Base-by-base conservation (phyloP, 64 coral and sea anemone species). In the Pocillopora verrucosa region DNA sequence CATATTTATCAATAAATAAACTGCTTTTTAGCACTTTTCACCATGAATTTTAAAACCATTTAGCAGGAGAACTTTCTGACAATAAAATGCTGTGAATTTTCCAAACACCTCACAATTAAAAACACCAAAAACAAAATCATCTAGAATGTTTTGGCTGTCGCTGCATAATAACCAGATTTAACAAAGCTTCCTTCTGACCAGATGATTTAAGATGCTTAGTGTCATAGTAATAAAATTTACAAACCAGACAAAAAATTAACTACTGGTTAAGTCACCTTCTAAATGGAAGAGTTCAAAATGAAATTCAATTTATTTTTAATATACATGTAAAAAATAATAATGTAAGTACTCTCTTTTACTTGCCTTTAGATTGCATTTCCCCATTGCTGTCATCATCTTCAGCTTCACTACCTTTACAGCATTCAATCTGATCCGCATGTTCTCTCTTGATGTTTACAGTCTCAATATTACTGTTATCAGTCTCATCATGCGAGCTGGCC, bases 361-460 rank as follows among this genome's bases (percentile, higher is more conserved):
- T 22, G 79, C 90, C 76, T 80, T 67, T 69, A 45, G 13, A 56
- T 61, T 81, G 82, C 15, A 58, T 22, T 5, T 59, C 58, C 77
- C 72, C 68, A 56, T 38, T 61, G 25, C 59, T 38, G 15, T 70
- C 64, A 59, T 10, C 56, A 20, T 87, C 87, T 5, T 92, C 90
- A 73, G 80, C 64, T 60, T 57, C 88, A 70, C 56, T 65, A 11
- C 76, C 79, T 12, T 96, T 86, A 82, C 91, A 83, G 20, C 76
- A 83, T 45, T 96, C 94, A 45, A 36, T 75, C 34, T 36, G 61
- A 35, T 94, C 93, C 14, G 58, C 41, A 17, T 96, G 91, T 75
- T 96, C 94, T 81, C 65, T 89, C 77, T 96, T 96, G 10, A 96
- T 79, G 61, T 61, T 96, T 11, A 90, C 58, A 34, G 68, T 67